Conservation (phyloP, 2,888 invertebrate species). For the Drosophila neutralis region DNA sequence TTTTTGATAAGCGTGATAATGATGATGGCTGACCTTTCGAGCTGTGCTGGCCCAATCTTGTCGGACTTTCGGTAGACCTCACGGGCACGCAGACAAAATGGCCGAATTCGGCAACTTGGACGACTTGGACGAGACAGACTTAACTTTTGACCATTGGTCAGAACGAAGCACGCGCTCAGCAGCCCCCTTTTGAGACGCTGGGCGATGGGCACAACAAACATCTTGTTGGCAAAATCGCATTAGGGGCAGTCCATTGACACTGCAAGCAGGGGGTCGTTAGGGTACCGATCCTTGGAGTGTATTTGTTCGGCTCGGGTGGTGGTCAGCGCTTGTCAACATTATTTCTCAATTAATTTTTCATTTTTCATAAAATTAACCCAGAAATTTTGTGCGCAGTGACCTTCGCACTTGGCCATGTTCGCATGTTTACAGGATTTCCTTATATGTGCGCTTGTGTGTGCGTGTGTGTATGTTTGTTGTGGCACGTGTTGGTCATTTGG, state of each 20-base stretch:
- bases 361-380: constrained; percentile 83
- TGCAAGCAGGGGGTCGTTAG: constrained; percentile 68
- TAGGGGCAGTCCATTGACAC: constrained; percentile 76
- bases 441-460: constrained; percentile 11
- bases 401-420: constrained; percentile 72
- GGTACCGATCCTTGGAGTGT: constrained; percentile 7
- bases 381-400: constrained; percentile 76
- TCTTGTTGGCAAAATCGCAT: constrained; percentile 58
- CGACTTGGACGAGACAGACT: constrained; percentile 26
- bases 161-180: constrained; percentile 64
- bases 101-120: constrained; percentile 41
- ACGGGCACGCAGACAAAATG: constrained; percentile 69
- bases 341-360: constrained; percentile 83
- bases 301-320: constrained; percentile 46
- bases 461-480: constrained; percentile 27
- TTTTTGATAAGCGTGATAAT: constrained; percentile 82
- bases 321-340: constrained; percentile 83
- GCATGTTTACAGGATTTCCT: constrained; percentile 51
- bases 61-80: constrained; percentile 1
- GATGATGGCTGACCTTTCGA: constrained; percentile 82
- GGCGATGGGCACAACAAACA: constrained; percentile 11
- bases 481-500: constrained; percentile 66
- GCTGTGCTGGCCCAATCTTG: constrained; percentile 32
- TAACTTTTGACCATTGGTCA: constrained; percentile 85
- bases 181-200: constrained; percentile 35